phyloP scores from a whole-genome alignment of 1,140 invertebrate species.

The Harpegnathos saltator region DNA sequence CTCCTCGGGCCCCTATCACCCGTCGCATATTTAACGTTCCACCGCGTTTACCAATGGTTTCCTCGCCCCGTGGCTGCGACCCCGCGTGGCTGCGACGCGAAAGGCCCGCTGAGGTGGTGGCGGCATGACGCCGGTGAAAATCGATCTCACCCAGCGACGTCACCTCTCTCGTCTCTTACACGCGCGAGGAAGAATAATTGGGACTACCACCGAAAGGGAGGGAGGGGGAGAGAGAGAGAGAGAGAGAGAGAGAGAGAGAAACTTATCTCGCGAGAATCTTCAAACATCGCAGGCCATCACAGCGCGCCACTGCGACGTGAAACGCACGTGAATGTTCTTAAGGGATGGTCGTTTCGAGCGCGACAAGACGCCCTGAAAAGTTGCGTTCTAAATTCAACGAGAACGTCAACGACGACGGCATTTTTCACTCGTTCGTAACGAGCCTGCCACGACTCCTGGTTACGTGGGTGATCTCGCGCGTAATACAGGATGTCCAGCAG shows the following conservation, averaged over 20 bases:
- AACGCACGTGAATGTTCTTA: not conserved
- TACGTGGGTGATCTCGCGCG: conserved; percentile 66
- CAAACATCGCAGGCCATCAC: too few relatives aligned
- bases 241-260: too few relatives aligned
- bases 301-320: not conserved
- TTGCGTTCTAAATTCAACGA: too few relatives aligned
- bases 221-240: too few relatives aligned
- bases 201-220: too few relatives aligned
- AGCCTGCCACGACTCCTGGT: not conserved
- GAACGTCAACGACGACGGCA: not conserved
- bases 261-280: too few relatives aligned
- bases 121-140: conserved; percentile 7
- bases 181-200: too few relatives aligned
- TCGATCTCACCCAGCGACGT: not conserved
- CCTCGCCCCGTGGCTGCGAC: conserved; percentile 37
- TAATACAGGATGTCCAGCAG: conserved; percentile 73
- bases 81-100: conserved; percentile 3
- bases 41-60: conserved; percentile 70
- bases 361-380: too few relatives aligned
- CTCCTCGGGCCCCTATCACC: conserved; percentile 44
- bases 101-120: not conserved
- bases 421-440: not conserved
- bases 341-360: too few relatives aligned
- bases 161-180: not conserved
- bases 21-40: conserved; percentile 70